Base-by-base conservation (phyloP, 2,797 vertebrate species). In the Chaenodraco wilsoni region DNA sequence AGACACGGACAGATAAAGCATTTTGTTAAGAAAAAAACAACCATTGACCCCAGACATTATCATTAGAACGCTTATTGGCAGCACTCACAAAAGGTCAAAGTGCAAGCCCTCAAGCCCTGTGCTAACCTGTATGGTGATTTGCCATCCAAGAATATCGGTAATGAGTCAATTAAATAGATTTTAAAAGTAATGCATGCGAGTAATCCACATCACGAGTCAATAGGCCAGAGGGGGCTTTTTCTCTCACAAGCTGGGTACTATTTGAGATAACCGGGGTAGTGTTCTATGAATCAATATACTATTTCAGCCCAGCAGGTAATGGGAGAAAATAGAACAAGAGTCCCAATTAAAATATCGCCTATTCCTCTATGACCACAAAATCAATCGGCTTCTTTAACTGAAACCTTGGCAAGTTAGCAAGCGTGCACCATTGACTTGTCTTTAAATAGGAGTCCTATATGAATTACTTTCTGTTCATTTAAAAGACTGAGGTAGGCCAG, bases 401-500 rank as follows among this genome's bases (percentile, higher is more conserved):
- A 70, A 83, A 72, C 69, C 17, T 45, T 33, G 52, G 37, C 76
- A 68, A 69, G 74, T 83, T 74, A 66, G 49, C 61, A 76, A 82
- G 65, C 5, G 5, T 65, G 74, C 64, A 82, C 65, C 62, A 74
- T 73, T 44, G 40, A 57, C 41, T 82, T 81, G 63, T 86, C 81
- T 87, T 87, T 67, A 84, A 87, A 88, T 71, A 37, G 50, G 62
- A 56, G 74, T 87, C 67, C 70, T 67, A 65, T 48, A 85, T 65
- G 66, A 85, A 86, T 88, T 83, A 82, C 66, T 49, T 68, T 65
- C 69, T 67, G 75, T 65, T 69, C 43, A 75, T 76, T 88, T 76
- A 65, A 83, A 92, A 89, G 68, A 61, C 59, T 41, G 81, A 69
- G 49, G 49, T 87, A 69, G 66, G 37, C 71, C 33, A 2, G 83